Evolutionary conservation across 2,113 vertebrate species (phyloP).

Genomic region (Salminus brasiliensis): DNA sequence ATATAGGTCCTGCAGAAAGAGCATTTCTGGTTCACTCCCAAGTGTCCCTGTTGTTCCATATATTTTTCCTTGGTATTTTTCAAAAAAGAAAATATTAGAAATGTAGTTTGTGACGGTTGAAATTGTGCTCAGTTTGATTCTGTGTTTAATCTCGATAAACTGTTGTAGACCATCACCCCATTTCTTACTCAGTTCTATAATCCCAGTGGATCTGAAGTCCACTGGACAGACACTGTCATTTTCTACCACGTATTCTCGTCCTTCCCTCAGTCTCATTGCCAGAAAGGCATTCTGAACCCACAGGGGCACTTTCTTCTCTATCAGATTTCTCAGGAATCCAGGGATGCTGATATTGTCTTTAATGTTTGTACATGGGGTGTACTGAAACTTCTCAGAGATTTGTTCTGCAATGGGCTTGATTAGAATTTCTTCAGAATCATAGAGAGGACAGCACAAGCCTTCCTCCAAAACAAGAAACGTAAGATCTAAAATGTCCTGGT

Average conservation of each 20-base stretch:
- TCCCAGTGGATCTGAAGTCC: constrained; percentile 54
- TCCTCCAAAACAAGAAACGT: constrained; percentile 42
- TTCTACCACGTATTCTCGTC: constrained; percentile 45
- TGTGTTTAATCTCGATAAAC: constrained; percentile 55
- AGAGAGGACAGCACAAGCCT: constrained; percentile 38
- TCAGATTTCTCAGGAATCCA: constrained; percentile 33
- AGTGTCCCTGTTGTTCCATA: constrained; percentile 56
- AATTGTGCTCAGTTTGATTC: constrained; percentile 35
- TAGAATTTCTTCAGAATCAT: constrained; percentile 36
- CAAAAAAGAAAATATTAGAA: constrained; percentile 46
- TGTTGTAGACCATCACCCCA: constrained; percentile 60
- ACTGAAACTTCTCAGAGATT: constrained; percentile 6
- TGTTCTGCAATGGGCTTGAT: constrained; percentile 11
- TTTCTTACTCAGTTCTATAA: constrained; percentile 50
- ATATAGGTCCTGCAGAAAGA: constrained; percentile 45
- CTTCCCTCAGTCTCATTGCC: constrained; percentile 32
- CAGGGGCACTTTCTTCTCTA: background rate
- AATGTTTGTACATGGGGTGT: constrained; percentile 18
- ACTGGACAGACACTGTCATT: constrained; percentile 43
- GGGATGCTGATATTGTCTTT: constrained; percentile 36
- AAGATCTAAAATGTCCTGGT: background rate
- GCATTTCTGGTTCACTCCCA: constrained; percentile 37
- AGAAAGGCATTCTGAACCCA: constrained; percentile 56
- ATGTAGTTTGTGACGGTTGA: constrained; percentile 44
- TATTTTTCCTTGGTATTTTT: constrained; percentile 35